Percentiles rank a stretch among this genome's conserved stretches.
Evolutionary conservation across 1,140 invertebrate genomes (phyloP).

Genomic region (Pollicipes pollicipes): DNA sequence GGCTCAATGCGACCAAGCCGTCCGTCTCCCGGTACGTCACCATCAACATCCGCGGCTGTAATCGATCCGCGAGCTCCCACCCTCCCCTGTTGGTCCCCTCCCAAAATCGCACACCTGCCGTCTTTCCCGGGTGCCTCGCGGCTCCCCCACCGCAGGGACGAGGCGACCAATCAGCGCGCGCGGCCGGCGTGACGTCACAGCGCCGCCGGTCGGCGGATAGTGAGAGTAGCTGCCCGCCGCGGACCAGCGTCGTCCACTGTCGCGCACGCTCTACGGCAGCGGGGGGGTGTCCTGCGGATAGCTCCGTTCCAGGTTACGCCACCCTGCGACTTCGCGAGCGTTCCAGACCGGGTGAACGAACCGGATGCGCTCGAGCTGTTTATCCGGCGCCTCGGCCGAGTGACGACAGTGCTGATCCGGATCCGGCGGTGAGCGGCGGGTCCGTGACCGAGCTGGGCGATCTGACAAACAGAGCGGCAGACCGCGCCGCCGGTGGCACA

Average conservation of each 20-base stretch:
- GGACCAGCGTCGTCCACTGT: not conserved
- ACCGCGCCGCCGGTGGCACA: not conserved
- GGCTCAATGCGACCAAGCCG: too few species aligned
- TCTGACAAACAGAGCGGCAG: not conserved
- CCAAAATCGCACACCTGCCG: too few species aligned
- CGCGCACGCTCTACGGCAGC: not conserved
- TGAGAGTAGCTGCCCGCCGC: not conserved
- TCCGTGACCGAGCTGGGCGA: not conserved
- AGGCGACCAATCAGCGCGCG: not conserved
- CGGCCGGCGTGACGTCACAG: not conserved
- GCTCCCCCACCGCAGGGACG: too few species aligned
- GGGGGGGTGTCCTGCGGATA: not conserved
- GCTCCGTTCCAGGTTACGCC: not conserved
- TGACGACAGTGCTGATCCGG: not conserved
- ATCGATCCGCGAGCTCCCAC: too few species aligned
- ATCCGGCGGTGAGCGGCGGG: not conserved
- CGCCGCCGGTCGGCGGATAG: not conserved
- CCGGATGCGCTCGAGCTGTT: not conserved
- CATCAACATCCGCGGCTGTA: too few species aligned
- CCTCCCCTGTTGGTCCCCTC: too few species aligned
- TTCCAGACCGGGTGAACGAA: not conserved
- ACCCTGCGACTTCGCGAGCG: not conserved
- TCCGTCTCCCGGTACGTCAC: too few species aligned
- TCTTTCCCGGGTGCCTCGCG: too few species aligned
- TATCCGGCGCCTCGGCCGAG: not conserved